A percentile compares a stretch with the other conserved stretches of the same genome.
phyloP scores from a whole-genome alignment of 2,888 invertebrate species.

The Yponomeuta cagnagella region DNA sequence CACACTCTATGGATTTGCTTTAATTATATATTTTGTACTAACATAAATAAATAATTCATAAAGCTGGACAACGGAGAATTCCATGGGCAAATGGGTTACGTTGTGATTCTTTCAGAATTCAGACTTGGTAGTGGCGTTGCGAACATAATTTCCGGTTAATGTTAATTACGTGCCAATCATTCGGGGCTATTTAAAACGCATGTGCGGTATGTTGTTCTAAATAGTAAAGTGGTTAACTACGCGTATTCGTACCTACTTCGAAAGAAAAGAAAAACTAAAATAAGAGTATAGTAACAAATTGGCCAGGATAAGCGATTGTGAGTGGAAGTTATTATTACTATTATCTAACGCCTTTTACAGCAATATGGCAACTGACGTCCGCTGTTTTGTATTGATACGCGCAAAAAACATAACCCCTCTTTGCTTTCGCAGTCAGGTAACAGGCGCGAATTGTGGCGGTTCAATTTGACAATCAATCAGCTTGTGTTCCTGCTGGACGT shows the following conservation, averaged over 20 bases:
- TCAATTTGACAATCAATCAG: too few species aligned
- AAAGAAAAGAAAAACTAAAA: neutral
- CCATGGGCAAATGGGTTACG: slow-evolving; percentile 4
- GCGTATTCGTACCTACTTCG: neutral
- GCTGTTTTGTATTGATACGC: too few species aligned
- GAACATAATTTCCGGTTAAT: slow-evolving; percentile 7
- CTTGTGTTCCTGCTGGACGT: too few species aligned
- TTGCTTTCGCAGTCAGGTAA: too few species aligned
- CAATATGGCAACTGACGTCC: too few species aligned
- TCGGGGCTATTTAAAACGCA: neutral
- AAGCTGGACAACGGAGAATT: slow-evolving; percentile 1
- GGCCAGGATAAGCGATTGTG: too few species aligned
- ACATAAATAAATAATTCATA: slow-evolving; percentile 8
- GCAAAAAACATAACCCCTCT: too few species aligned
- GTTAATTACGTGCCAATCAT: slow-evolving; percentile 12
- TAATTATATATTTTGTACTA: neutral
- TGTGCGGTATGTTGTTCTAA: neutral
- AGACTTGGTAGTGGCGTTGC: neutral
- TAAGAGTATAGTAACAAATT: neutral
- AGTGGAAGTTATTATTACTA: too few species aligned
- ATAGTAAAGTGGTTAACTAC: neutral
- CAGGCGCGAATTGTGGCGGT: too few species aligned
- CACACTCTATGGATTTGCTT: neutral
- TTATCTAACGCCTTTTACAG: too few species aligned
- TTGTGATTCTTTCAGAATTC: slow-evolving; percentile 2